Evolutionary conservation across 2,113 vertebrate species (phyloP).

Genomic region (Micromys minutus): DNA sequence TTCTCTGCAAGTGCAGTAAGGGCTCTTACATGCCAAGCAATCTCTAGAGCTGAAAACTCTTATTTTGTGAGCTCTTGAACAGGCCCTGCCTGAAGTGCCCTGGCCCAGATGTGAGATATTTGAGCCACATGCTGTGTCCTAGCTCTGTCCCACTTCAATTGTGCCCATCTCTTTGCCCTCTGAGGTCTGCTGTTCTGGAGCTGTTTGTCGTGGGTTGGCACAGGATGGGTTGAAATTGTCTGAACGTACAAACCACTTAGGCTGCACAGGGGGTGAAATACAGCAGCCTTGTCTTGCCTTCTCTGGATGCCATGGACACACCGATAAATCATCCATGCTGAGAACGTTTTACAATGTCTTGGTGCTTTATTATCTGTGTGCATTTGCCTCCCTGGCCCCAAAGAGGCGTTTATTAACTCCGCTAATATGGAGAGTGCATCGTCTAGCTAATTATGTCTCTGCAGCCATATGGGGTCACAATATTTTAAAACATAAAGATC

Average conservation of each 20-base stretch:
- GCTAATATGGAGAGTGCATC: not conserved
- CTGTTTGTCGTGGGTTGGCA: rapidly evolving
- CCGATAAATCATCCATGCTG: not conserved
- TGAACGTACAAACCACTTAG: not conserved
- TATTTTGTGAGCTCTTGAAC: not conserved
- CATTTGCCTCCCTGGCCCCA: not conserved
- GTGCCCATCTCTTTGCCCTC: rapidly evolving
- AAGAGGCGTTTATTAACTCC: not conserved
- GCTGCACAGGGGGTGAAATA: rapidly evolving
- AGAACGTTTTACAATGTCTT: not conserved
- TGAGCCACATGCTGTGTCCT: not conserved
- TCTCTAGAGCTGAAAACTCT: not conserved
- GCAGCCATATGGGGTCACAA: not conserved
- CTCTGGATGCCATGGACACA: rapidly evolving
- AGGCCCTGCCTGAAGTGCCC: not conserved
- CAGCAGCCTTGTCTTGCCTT: not conserved
- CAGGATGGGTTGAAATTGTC: rapidly evolving
- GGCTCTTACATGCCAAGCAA: not conserved
- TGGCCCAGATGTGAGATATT: not conserved
- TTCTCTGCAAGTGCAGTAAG: not conserved
- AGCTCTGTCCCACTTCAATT: no score
- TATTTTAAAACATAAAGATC: not conserved
- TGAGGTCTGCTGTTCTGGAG: not conserved
- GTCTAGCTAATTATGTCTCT: not conserved
- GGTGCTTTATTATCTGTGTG: not conserved